Evolutionary conservation across 64 coral and sea anemone genomes (phyloP).

Genomic region (Montipora foliosa): DNA sequence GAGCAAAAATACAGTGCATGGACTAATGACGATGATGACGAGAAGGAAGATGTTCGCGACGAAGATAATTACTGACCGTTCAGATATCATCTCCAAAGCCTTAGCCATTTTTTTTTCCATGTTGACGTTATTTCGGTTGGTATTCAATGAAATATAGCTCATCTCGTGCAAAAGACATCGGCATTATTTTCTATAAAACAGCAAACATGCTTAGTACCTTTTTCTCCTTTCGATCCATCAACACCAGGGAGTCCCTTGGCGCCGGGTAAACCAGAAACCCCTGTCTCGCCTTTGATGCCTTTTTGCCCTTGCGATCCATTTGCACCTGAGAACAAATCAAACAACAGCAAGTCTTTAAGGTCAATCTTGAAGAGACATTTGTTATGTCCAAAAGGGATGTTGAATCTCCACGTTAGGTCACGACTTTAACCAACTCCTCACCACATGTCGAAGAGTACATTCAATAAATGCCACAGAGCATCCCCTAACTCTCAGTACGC

Average conservation of each 20-base stretch:
- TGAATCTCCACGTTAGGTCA: neutral
- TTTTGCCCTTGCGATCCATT: neutral
- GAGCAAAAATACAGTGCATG: no score
- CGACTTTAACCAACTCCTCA: no score
- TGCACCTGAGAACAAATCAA: neutral
- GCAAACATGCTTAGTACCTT: neutral
- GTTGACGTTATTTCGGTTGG: neutral
- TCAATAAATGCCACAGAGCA: no score
- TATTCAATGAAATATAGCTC: neutral
- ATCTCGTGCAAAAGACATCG: neutral
- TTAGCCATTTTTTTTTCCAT: neutral
- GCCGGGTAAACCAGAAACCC: neutral
- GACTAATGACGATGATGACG: no score
- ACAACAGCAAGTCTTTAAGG: neutral
- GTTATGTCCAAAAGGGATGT: neutral
- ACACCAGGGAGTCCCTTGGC: neutral
- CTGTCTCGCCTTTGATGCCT: neutral
- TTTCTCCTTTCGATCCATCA: slow-evolving; percentile 26
- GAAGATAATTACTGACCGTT: no score
- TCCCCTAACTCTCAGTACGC: no score
- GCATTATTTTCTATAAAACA: neutral
- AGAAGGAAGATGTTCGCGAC: no score
- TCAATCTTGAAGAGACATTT: neutral
- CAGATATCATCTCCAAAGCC: no score
- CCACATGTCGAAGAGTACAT: no score